Evolutionary conservation across 2,797 vertebrate genomes (phyloP), one percentile per base, ranked within the genome.

Genomic region (Petrocephalus schoutedeni): DNA sequence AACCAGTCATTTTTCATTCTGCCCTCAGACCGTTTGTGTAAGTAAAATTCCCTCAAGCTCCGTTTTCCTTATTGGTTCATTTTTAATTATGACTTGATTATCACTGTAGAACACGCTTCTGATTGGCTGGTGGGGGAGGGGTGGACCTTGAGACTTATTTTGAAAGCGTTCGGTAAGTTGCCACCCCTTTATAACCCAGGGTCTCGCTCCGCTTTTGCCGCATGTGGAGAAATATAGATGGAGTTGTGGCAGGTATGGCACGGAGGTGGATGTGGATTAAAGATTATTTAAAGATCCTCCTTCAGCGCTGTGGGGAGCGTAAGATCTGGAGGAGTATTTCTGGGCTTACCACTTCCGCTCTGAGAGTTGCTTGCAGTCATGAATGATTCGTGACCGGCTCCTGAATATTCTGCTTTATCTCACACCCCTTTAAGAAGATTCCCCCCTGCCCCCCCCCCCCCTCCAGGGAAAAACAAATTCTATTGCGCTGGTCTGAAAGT

Each of bases 261-360:
- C 71, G 51, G 87, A 87, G 87, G 82, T 86, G 84, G 87, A 86
- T 85, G 74, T 21, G 84, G 83, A 41, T 89, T 86, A 86, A 21
- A 61, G 28, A 86, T 89, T 80, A 89, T 77, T 85, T 83, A 49
- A 84, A 84, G 82, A 67, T 88, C 28, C 32, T 71, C 87, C 61
- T 71, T 45, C 14, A 14, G 82, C 32, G 16, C 80, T 54, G 36
- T 54, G 82, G 80, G 80, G 61, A 61, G 56, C 16, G 36, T 23
- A 51, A 87, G 54, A 83, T 84, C 82, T 87, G 19, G 58, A 45
- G 19, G 80, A 51, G 58, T 77, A 7, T 41, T 51, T 9, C 71
- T 36, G 21, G 54, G 21, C 14, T 61, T 83, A 16, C 77, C 36
- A 61, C 71, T 88, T 64, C 32, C 23, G 0, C 8, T 77, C 9